phyloP scores from a whole-genome alignment of 2,888 invertebrate species.

The Ptychoptera contaminata region DNA sequence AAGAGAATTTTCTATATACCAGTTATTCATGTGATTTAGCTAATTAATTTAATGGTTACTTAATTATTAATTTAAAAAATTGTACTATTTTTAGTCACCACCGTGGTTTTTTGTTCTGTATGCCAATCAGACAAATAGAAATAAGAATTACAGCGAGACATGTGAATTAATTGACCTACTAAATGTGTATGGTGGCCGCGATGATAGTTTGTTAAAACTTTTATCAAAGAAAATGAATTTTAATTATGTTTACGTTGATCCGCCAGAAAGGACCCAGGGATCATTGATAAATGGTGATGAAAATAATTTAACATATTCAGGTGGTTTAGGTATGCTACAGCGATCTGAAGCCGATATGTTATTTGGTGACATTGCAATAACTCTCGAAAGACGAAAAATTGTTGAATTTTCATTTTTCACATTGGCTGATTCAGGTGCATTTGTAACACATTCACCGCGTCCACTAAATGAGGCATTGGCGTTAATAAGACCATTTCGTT shows the following conservation, averaged over 20 bases:
- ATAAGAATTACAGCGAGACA: conserved; percentile 10
- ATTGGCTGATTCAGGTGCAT: conserved; percentile 60
- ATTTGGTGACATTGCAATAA: conserved; percentile 57
- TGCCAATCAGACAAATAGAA: conserved; percentile 30
- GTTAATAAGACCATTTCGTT: conserved; percentile 54
- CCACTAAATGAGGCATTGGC: conserved; percentile 58
- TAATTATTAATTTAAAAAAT: neutral
- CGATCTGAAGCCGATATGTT: conserved; percentile 57
- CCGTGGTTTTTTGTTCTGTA: conserved; percentile 64
- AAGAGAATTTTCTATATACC: conserved; percentile 49
- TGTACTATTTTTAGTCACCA: conserved; percentile 36
- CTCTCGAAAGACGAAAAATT: conserved; percentile 51
- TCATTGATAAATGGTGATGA: conserved; percentile 35
- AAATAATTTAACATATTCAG: conserved; percentile 50
- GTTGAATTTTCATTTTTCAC: conserved; percentile 65
- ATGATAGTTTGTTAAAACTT: conserved; percentile 48
- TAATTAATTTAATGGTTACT: neutral
- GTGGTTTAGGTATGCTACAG: conserved; percentile 55
- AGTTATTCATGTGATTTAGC: conserved; percentile 47
- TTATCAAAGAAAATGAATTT: conserved; percentile 54
- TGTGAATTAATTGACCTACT: conserved; percentile 14
- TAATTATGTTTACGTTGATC: conserved; percentile 52
- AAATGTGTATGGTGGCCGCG: conserved; percentile 52
- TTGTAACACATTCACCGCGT: conserved; percentile 58
- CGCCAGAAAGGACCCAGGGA: conserved; percentile 56